These are phyloP conservation scores for Drosophila parthenogenetica DNA, from an alignment of 2,888 invertebrate genomes.

Conservation along the genomic window DNA sequence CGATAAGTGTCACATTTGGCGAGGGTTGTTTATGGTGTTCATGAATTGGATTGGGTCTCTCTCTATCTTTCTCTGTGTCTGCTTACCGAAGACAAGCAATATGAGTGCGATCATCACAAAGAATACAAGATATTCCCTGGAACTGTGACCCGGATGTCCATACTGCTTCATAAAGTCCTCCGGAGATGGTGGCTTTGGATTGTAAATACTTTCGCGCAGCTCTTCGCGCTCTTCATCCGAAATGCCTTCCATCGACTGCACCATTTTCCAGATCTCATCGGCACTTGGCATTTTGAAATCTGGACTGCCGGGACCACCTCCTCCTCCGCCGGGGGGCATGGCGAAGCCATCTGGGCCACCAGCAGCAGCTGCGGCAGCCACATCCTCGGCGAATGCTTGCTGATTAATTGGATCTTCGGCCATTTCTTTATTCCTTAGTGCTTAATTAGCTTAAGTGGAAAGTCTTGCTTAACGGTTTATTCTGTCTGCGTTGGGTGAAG, in stretches of 20 bases:
- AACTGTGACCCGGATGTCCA: constrained; percentile 65
- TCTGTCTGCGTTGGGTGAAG: constrained; percentile 47
- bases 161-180: constrained; percentile 73
- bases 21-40: constrained; percentile 27
- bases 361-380: constrained; percentile 75
- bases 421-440: constrained; percentile 50
- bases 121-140: constrained; percentile 82
- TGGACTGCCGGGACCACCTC: constrained; percentile 62
- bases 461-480: constrained; percentile 52
- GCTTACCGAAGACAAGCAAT: constrained; percentile 84
- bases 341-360: constrained; percentile 69
- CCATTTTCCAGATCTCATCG: constrained; percentile 87
- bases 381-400: constrained; percentile 79
- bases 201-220: constrained; percentile 86
- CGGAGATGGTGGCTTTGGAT: constrained; percentile 84
- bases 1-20: constrained; percentile 29
- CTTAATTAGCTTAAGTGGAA: constrained; percentile 18
- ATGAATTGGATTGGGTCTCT: background rate
- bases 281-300: constrained; percentile 86
- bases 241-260: constrained; percentile 87
- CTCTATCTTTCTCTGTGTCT: background rate
- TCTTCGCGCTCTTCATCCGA: constrained; percentile 88
- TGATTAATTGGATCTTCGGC: constrained; percentile 82
- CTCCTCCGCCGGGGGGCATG: constrained; percentile 36
- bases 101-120: constrained; percentile 84